A percentile compares a stretch with the other conserved stretches of the same genome.
These are phyloP conservation scores for Phodopus roborovskii DNA, from an alignment of 2,113 vertebrate species.

Conservation along the genomic window DNA sequence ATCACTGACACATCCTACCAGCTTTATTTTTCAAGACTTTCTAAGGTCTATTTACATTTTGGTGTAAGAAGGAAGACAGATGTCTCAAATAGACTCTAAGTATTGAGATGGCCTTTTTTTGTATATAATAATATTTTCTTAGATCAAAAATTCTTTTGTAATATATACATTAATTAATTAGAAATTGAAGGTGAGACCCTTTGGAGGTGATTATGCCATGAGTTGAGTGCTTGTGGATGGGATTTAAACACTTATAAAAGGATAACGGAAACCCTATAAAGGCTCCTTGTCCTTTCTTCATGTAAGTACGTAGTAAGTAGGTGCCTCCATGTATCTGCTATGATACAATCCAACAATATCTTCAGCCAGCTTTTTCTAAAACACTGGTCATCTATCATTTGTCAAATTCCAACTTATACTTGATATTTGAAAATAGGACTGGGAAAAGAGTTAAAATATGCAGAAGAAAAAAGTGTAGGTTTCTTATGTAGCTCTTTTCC, in stretches of 20 bases:
- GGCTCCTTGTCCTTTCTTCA: rapidly evolving
- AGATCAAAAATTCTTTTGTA: neutral
- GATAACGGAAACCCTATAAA: neutral
- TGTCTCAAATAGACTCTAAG: neutral
- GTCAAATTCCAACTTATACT: neutral
- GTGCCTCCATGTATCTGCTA: neutral
- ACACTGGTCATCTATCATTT: neutral
- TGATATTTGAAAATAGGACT: constrained; percentile 61
- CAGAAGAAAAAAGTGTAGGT: constrained; percentile 58
- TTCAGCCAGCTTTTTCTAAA: neutral
- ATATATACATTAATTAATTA: neutral
- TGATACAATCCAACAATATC: neutral
- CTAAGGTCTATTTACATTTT: neutral
- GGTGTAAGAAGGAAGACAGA: neutral
- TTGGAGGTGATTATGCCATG: neutral
- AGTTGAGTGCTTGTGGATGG: neutral
- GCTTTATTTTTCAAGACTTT: neutral
- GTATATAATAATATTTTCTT: neutral
- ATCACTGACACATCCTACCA: too few relatives aligned
- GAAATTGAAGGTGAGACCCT: neutral
- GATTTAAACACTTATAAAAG: too few relatives aligned
- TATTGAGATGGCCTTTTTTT: neutral
- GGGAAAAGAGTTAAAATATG: constrained; percentile 40
- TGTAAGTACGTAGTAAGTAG: neutral
- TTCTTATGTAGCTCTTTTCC: constrained; percentile 60